phyloP scores from a whole-genome alignment of 2,113 vertebrate species.

The Myxocyprinus asiaticus region DNA sequence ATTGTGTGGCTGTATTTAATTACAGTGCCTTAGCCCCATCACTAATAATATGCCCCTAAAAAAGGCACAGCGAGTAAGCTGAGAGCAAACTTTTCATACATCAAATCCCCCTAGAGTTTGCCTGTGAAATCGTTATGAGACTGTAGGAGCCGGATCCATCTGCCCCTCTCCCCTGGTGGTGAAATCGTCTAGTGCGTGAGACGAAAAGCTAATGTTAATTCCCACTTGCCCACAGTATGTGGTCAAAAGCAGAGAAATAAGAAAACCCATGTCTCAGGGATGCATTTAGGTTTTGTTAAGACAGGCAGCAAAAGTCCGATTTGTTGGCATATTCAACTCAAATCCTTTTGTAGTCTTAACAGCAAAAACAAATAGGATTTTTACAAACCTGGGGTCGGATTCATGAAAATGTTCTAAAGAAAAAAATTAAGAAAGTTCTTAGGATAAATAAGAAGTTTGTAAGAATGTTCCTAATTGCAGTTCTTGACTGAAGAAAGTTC shows the following conservation, averaged over 20 bases:
- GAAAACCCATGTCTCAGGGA: conserved; percentile 6
- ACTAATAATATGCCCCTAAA: conserved; percentile 44
- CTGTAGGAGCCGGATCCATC: neutral
- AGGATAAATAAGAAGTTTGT: too few relatives aligned
- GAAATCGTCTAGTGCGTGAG: conserved; percentile 34
- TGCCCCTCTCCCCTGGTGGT: conserved; percentile 7
- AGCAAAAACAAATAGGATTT: too few relatives aligned
- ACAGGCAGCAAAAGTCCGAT: too few relatives aligned
- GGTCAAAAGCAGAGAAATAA: conserved; percentile 24
- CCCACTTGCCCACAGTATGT: conserved; percentile 3
- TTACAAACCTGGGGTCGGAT: too few relatives aligned
- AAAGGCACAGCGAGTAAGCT: conserved; percentile 10
- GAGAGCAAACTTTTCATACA: conserved; percentile 51
- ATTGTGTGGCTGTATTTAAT: conserved; percentile 53
- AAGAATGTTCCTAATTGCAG: too few relatives aligned
- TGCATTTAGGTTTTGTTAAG: neutral
- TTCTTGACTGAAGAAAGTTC: too few relatives aligned
- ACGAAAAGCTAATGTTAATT: conserved; percentile 36
- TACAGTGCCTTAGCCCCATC: conserved; percentile 38
- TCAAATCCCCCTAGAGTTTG: conserved; percentile 48
- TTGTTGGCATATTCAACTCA: too few relatives aligned
- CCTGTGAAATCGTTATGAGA: conserved; percentile 52
- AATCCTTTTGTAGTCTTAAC: too few relatives aligned
- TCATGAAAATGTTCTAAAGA: too few relatives aligned
- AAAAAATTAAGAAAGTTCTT: too few relatives aligned